A percentile compares a stretch with the other conserved stretches of the same genome.
Conservation (phyloP, 2,888 invertebrate genomes). For the Drosophila acutilabella region DNA sequence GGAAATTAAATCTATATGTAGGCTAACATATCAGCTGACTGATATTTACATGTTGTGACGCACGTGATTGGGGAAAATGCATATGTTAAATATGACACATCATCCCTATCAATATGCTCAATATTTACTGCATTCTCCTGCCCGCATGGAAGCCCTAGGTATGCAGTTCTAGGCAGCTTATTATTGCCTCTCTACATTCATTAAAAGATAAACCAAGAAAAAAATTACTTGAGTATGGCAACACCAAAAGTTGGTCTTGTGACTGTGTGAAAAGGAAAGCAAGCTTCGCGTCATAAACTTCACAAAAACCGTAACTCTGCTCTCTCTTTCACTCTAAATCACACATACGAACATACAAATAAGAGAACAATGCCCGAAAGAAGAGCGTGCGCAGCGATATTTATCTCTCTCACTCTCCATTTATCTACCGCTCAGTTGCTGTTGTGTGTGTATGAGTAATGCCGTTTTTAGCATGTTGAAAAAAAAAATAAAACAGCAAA, state of each 20-base stretch:
- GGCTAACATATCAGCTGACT: conserved; percentile 34
- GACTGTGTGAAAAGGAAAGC: conserved; percentile 70
- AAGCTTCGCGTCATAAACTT: conserved; percentile 68
- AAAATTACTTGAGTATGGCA: conserved; percentile 62
- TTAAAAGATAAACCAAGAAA: conserved; percentile 28
- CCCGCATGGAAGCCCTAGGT: conserved; percentile 34
- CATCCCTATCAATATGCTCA: conserved; percentile 1
- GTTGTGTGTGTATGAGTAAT: conserved; percentile 68
- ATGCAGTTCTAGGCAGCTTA: conserved; percentile 23
- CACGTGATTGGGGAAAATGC: conserved; percentile 21
- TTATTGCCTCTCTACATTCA: conserved; percentile 8
- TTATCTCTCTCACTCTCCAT: conserved; percentile 8
- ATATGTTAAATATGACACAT: conserved; percentile 16
- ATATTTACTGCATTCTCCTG: conserved; percentile 10
- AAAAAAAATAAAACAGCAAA: conserved; percentile 50
- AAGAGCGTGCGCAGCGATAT: conserved; percentile 54
- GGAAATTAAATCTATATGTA: conserved; percentile 5
- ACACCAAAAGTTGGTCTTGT: conserved; percentile 70
- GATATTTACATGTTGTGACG: conserved; percentile 17
- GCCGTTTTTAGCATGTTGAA: conserved; percentile 71
- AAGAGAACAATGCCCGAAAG: conserved; percentile 29
- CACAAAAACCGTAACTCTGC: conserved; percentile 60
- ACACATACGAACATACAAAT: conserved; percentile 23
- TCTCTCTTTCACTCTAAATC: conserved; percentile 35
- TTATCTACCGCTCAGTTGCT: conserved; percentile 36